Evolutionary conservation across 1,140 invertebrate genomes (phyloP).

Genomic region (Anastrepha obliqua): DNA sequence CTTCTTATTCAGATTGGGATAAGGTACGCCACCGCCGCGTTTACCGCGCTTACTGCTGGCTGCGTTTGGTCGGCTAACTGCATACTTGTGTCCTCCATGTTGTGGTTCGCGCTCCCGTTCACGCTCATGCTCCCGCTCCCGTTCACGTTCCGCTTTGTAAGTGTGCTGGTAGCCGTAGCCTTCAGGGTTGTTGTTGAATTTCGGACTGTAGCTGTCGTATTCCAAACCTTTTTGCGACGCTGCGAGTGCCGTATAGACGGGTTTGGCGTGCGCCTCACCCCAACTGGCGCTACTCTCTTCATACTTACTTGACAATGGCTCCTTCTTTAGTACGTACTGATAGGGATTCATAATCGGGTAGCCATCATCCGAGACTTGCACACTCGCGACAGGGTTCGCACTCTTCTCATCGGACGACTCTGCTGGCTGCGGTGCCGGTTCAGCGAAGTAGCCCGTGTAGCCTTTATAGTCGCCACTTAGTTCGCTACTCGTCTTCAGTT

Average conservation of each 20-base stretch:
- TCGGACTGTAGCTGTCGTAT: slow-evolving; percentile 71
- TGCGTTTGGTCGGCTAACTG: slow-evolving; percentile 8
- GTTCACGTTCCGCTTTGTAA: slow-evolving; percentile 61
- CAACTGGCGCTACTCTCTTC: slow-evolving; percentile 62
- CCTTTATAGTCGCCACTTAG: slow-evolving; percentile 68
- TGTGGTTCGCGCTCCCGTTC: slow-evolving; percentile 14
- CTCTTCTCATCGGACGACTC: not conserved
- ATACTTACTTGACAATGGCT: slow-evolving; percentile 60
- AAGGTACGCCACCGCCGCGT: slow-evolving; percentile 57
- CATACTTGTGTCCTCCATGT: slow-evolving; percentile 32
- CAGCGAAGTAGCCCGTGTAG: slow-evolving; percentile 69
- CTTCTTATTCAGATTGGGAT: slow-evolving; percentile 63
- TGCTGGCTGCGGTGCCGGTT: slow-evolving; percentile 58
- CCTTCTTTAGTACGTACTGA: slow-evolving; percentile 70
- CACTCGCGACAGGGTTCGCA: slow-evolving; percentile 9
- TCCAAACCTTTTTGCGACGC: slow-evolving; percentile 59
- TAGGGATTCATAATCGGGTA: slow-evolving; percentile 68
- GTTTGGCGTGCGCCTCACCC: slow-evolving; percentile 60
- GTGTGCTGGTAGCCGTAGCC: slow-evolving; percentile 72
- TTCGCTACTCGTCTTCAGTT: slow-evolving; percentile 61
- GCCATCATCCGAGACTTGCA: slow-evolving; percentile 59
- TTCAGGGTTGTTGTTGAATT: slow-evolving; percentile 73
- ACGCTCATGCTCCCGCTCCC: not conserved
- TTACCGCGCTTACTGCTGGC: slow-evolving; percentile 60
- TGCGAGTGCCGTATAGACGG: not conserved